Base-by-base conservation (phyloP, 2,797 vertebrate genomes). In the Hoplostethus atlanticus region DNA sequence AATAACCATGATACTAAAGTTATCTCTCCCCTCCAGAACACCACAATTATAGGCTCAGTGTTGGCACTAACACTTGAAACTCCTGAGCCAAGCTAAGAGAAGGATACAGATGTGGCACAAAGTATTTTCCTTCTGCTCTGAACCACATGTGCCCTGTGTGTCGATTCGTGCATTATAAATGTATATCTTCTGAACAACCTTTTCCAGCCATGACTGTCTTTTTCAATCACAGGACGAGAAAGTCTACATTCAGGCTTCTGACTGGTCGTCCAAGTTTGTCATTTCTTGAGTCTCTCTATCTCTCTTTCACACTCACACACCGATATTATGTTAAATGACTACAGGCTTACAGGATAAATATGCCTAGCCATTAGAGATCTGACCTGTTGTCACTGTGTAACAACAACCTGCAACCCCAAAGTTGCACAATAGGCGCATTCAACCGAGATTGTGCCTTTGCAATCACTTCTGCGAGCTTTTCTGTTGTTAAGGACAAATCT, bases 41-140 rank as follows among this genome's bases (percentile, higher is more conserved):
- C 40, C 34, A 1, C 51, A 74, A 81, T 81, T 65, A 83, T 52
- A 81, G 75, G 75, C 57, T 84, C 8, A 31, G 1, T 44, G 42
- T 47, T 59, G 77, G 59, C 25, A 36, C 36, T 66, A 25, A 40
- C 40, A 58, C 4, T 64, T 64, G n/a, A 58, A 66, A 65, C 3
- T 1, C 13, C 2, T 30, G 31, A 52, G 28, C 11, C 30, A 15
- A 57, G 16, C 31, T 3, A 56, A 68, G 16, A 36, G 13, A n/a
- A 57, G 31, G 31, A 34, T 12, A 64, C 36, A 71, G 1, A 76
- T 59, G 67, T 55, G 15, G 21, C 10, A 64, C 10, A 25, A n/a
- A 17, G n/a, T 5, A 3, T 50, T 15, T 55, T 16, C 34, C 30
- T 16, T 36, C 12, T 55, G 53, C 13, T 55, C 7, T 55, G 4